A percentile compares a stretch with the other conserved stretches of the same genome.
phyloP scores from a whole-genome alignment of 2,888 invertebrate species.

The Eupeodes luniger region DNA sequence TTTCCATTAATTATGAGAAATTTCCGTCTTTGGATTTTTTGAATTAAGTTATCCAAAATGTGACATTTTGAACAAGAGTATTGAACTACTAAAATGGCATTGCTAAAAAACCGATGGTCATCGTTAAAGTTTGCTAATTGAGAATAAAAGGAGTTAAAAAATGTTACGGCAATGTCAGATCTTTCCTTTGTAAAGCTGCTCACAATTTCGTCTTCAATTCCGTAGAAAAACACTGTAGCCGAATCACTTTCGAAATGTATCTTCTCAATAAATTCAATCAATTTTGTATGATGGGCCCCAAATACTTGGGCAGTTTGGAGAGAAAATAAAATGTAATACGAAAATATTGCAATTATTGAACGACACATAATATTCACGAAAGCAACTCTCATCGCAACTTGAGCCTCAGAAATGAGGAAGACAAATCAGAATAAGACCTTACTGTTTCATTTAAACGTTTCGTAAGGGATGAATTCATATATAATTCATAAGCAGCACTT shows the following conservation, averaged over 20 bases:
- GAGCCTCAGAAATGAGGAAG: too few relatives aligned
- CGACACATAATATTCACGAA: neutral
- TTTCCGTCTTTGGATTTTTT: neutral
- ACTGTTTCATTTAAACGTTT: neutral
- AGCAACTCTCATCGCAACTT: neutral
- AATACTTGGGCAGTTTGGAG: neutral
- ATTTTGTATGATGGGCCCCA: neutral
- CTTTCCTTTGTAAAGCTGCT: neutral
- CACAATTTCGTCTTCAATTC: neutral
- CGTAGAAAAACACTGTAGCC: neutral
- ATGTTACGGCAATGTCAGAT: neutral
- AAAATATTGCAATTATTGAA: neutral
- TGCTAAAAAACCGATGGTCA: neutral
- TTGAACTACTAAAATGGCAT: neutral
- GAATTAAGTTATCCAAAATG: neutral
- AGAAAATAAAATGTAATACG: neutral
- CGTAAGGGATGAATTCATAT: neutral
- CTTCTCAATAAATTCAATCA: constrained; percentile 3
- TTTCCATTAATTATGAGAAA: neutral
- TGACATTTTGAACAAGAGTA: neutral
- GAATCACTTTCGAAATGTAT: constrained; percentile 6
- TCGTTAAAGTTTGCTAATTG: too few relatives aligned
- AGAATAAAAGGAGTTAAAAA: neutral
- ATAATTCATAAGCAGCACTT: neutral
- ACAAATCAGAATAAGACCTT: neutral